phyloP scores from a whole-genome alignment of 2,113 vertebrate genomes.

The Penelope pileata region DNA sequence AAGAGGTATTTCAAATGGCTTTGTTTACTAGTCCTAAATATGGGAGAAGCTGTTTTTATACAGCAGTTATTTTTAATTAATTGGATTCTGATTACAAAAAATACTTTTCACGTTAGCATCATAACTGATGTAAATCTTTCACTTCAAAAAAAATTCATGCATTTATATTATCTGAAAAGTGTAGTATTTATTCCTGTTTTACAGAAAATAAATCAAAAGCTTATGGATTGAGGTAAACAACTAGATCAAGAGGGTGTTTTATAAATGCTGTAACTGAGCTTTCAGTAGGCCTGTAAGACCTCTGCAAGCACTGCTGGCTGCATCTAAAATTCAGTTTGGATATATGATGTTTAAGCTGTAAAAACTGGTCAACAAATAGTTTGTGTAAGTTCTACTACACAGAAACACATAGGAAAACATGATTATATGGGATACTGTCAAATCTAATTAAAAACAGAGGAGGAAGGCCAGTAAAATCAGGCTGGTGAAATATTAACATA shows the following conservation, averaged over 20 bases:
- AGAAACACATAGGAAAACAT: slow-evolving; percentile 26
- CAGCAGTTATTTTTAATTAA: slow-evolving; percentile 65
- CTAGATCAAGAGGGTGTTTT: slow-evolving; percentile 19
- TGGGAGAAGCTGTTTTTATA: slow-evolving; percentile 34
- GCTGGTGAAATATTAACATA: slow-evolving; percentile 46
- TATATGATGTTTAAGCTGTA: slow-evolving; percentile 30
- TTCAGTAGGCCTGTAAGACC: background rate
- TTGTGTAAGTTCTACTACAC: slow-evolving; percentile 5
- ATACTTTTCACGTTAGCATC: slow-evolving; percentile 51
- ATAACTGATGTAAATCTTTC: slow-evolving; percentile 47
- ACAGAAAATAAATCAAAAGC: slow-evolving; percentile 20
- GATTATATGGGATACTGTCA: slow-evolving; percentile 18
- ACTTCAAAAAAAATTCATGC: slow-evolving; percentile 54
- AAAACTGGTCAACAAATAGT: slow-evolving; percentile 17
- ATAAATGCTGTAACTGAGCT: background rate
- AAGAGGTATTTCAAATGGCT: slow-evolving; percentile 19
- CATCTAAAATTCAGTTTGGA: background rate
- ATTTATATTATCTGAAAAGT: slow-evolving; percentile 46
- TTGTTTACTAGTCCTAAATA: slow-evolving; percentile 26
- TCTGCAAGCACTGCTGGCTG: background rate
- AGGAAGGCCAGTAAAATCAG: slow-evolving; percentile 45
- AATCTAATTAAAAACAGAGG: slow-evolving; percentile 58
- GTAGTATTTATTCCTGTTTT: slow-evolving; percentile 26
- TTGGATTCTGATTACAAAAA: slow-evolving; percentile 50
- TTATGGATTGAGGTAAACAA: slow-evolving; percentile 18